Conservation (phyloP, 2,113 vertebrate genomes). For the Rhynchopsitta pachyrhyncha region DNA sequence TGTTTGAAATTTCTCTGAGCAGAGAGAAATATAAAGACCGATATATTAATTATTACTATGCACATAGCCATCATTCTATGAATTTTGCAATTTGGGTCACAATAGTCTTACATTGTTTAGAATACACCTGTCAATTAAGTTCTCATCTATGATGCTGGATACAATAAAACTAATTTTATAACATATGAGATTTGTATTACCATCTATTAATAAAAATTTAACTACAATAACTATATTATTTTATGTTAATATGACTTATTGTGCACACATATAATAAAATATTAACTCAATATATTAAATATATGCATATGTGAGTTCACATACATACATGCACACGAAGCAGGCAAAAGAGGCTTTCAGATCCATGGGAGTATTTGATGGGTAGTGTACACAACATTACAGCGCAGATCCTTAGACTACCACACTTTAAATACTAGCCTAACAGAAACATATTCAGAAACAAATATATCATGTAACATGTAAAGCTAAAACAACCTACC, state of each 20-base stretch:
- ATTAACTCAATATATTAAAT: neutral
- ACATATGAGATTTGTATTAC: neutral
- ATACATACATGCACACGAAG: neutral
- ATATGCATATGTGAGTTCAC: neutral
- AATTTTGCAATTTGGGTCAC: neutral
- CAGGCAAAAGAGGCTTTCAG: neutral
- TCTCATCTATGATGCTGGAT: neutral
- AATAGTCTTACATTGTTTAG: neutral
- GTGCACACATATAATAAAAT: neutral
- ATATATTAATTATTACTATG: neutral
- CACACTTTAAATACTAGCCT: neutral
- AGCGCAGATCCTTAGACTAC: neutral
- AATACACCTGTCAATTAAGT: neutral
- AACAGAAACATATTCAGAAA: neutral
- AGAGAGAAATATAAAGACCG: neutral
- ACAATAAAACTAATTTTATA: neutral
- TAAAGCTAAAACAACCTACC: neutral
- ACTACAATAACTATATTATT: neutral
- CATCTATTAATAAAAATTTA: neutral
- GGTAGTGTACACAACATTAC: neutral
- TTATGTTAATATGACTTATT: neutral
- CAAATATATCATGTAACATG: accelerated
- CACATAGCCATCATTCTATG: neutral
- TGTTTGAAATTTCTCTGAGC: neutral
- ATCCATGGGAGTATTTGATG: neutral